phyloP scores from a whole-genome alignment of 2,797 vertebrate genomes.

The Chaetophractus vellerosus region DNA sequence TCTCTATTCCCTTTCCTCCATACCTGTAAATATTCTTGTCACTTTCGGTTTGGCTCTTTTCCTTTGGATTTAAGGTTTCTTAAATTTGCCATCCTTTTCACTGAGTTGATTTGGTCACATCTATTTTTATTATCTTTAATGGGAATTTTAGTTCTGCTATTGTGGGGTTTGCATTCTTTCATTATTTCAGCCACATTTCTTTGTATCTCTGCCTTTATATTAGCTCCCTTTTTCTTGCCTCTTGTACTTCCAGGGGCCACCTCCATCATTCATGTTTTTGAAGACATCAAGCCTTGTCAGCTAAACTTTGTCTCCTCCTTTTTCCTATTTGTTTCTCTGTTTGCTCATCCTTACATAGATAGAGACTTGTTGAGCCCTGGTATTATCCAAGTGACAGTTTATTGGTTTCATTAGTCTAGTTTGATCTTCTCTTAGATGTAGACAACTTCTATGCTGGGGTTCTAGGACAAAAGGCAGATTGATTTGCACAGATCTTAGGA shows the following conservation, averaged over 20 bases:
- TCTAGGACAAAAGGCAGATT: background rate
- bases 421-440: background rate
- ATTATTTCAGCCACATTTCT: background rate
- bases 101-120: background rate
- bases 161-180: background rate
- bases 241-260: background rate
- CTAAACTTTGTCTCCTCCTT: background rate
- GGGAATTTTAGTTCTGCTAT: background rate
- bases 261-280: background rate
- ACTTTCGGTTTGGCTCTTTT: conserved; percentile 16
- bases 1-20: background rate
- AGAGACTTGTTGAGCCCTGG: background rate
- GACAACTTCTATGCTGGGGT: background rate
- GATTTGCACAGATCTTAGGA: background rate
- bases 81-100: background rate
- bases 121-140: background rate
- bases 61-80: conserved; percentile 40
- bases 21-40: background rate
- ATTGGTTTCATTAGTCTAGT: background rate
- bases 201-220: background rate
- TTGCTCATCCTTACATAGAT: background rate
- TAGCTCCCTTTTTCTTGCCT: background rate
- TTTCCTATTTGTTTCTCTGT: background rate
- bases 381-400: background rate
- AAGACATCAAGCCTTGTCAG: background rate